A percentile compares a stretch with the other conserved stretches of the same genome.
These are phyloP conservation scores for Lucifuga dentata DNA, from an alignment of 2,113 vertebrate genomes.

Conservation along the genomic window DNA sequence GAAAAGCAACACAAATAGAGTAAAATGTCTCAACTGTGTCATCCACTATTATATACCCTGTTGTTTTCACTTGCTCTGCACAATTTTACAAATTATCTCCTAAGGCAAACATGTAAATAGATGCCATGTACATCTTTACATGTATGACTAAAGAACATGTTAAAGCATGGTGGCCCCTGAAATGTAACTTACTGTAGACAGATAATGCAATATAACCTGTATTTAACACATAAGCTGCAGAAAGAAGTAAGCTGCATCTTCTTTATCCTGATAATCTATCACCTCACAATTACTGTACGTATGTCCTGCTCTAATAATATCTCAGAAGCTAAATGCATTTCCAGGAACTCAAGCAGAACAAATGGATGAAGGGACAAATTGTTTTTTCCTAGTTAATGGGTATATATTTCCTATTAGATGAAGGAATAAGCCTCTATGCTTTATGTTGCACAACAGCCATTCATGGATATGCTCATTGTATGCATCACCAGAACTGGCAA, in stretches of 20 bases:
- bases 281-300: conserved; percentile 58
- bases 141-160: conserved; percentile 54
- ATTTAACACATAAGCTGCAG: conserved; percentile 40
- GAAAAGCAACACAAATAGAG: conserved; percentile 55
- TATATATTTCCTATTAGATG: conserved; percentile 54
- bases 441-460: conserved; percentile 24
- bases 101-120: conserved; percentile 22
- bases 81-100: conserved; percentile 56
- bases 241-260: conserved; percentile 57
- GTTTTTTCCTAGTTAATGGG: conserved; percentile 57
- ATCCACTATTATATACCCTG: conserved; percentile 14
- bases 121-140: conserved; percentile 38
- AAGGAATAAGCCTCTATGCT: conserved; percentile 25
- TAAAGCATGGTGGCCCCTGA: conserved; percentile 41
- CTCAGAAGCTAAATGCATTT: conserved; percentile 66
- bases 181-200: conserved; percentile 64
- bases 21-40: conserved; percentile 33
- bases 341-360: conserved; percentile 71
- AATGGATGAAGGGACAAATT: conserved; percentile 58
- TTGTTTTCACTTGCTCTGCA: conserved; percentile 37
- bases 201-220: conserved; percentile 58
- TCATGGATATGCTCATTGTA: background rate
- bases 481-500: conserved; percentile 29
- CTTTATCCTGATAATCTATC: conserved; percentile 65
- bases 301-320: conserved; percentile 53